Percentiles rank a stretch among this genome's conserved stretches.
Conservation (phyloP, 1,140 invertebrate genomes). For the Drosophila miranda region DNA sequence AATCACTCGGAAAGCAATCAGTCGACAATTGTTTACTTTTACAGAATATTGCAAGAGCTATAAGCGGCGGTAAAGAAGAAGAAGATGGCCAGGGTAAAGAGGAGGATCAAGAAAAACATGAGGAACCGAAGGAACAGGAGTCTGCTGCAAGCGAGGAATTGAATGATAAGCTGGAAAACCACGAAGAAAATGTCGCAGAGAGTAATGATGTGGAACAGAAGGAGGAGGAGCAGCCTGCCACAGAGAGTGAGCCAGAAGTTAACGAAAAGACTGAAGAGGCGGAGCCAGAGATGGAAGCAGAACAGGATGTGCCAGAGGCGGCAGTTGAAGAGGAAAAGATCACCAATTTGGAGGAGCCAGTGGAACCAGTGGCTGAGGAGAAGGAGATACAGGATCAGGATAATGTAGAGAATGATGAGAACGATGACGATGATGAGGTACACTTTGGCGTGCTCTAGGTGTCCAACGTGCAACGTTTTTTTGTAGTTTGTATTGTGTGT, state of each 20-base stretch:
- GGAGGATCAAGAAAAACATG: constrained; percentile 20
- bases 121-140: constrained; percentile 4
- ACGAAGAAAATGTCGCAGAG: constrained; percentile 1
- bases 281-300: background rate
- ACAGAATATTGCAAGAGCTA: constrained; percentile 78
- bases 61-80: constrained; percentile 46
- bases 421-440: constrained; percentile 76
- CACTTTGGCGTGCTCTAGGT: constrained; percentile 79
- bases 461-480: constrained; percentile 27
- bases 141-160: background rate
- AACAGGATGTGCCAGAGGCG: too few relatives aligned
- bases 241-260: constrained; percentile 21
- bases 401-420: constrained; percentile 2
- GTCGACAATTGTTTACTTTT: constrained; percentile 83
- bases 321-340: constrained; percentile 2
- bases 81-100: constrained; percentile 25
- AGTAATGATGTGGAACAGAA: constrained; percentile 1
- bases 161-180: background rate
- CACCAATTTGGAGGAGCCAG: background rate
- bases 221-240: constrained; percentile 18
- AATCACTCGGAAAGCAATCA: constrained; percentile 72
- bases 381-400: constrained; percentile 3
- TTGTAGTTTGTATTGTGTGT: constrained; percentile 45
- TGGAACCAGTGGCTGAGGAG: constrained; percentile 6
- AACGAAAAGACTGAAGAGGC: constrained; percentile 32